Evolutionary conservation across 1,140 invertebrate genomes (phyloP).

Genomic region (honey bee (Apis mellifera)): Amel_HAv3.1 CM009941.2:1554001-1554500

Average conservation of each 20-base stretch:
- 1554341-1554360: too few relatives aligned
- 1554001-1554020: conserved; percentile 80
- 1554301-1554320: too few relatives aligned
- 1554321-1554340: too few relatives aligned
- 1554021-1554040: conserved; percentile 79
- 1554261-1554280: conserved; percentile 1
- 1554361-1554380: too few relatives aligned
- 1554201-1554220: conserved; percentile 40
- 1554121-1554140: conserved; percentile 26
- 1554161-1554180: neutral
- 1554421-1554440: too few relatives aligned
- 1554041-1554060: conserved; percentile 78
- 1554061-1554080: conserved; percentile 75
- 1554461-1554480: too few relatives aligned
- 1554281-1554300: neutral
- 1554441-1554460: too few relatives aligned
- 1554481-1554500: too few relatives aligned
- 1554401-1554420: too few relatives aligned
- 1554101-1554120: conserved; percentile 64
- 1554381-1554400: too few relatives aligned
- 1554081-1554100: conserved; percentile 77
- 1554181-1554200: conserved; percentile 22
- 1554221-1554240: conserved; percentile 31
- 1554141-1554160: conserved; percentile 23
- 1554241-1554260: conserved; percentile 51